phyloP scores from a whole-genome alignment of 2,888 invertebrate genomes.

The Watsonalla binaria region DNA sequence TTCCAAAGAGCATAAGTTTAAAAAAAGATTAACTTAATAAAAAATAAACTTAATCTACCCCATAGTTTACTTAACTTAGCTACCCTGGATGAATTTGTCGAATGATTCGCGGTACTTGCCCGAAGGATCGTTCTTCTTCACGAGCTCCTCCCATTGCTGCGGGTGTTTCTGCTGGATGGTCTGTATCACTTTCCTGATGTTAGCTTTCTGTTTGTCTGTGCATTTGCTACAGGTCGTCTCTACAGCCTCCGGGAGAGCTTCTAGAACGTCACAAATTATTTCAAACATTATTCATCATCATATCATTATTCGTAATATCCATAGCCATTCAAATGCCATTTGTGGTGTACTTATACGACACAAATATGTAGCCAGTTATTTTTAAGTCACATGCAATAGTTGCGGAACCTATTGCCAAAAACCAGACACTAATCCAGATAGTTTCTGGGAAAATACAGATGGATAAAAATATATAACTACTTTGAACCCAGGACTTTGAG shows the following conservation, averaged over 20 bases:
- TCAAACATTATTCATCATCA: too few species aligned
- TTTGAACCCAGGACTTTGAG: too few species aligned
- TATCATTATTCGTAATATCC: too few species aligned
- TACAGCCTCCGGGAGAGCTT: slow-evolving; percentile 83
- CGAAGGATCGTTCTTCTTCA: slow-evolving; percentile 84
- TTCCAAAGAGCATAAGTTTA: neutral
- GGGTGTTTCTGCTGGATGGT: slow-evolving; percentile 83
- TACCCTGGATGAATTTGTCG: slow-evolving; percentile 68
- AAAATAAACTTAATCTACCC: neutral
- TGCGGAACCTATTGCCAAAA: too few species aligned
- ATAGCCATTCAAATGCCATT: too few species aligned
- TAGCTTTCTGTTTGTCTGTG: slow-evolving; percentile 81
- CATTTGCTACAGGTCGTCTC: slow-evolving; percentile 83
- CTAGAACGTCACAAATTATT: slow-evolving; percentile 56
- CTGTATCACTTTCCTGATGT: slow-evolving; percentile 81
- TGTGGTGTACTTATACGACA: too few species aligned
- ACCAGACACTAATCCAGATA: too few species aligned
- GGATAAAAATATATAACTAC: too few species aligned
- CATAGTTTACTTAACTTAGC: slow-evolving; percentile 26
- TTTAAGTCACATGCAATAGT: too few species aligned
- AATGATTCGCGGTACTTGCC: slow-evolving; percentile 81
- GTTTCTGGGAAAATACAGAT: too few species aligned
- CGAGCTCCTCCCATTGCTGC: slow-evolving; percentile 82
- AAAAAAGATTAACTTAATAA: neutral
- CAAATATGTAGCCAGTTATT: too few species aligned